phyloP scores from a whole-genome alignment of 2,888 invertebrate genomes.

The Blastobasis lacticolella region DNA sequence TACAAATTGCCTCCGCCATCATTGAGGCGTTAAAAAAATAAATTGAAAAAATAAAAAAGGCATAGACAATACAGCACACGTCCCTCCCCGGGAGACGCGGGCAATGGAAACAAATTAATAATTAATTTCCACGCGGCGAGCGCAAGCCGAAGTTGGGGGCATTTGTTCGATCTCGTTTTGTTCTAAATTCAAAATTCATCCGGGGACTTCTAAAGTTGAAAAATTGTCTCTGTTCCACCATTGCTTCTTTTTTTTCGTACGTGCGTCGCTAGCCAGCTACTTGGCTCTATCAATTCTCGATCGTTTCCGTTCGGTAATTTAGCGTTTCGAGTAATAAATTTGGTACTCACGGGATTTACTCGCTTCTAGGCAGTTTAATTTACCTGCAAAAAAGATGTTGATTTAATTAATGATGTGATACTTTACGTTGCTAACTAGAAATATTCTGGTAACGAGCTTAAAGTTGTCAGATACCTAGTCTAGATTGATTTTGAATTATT shows the following conservation, averaged over 20 bases:
- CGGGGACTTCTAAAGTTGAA: constrained; percentile 50
- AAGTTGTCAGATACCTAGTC: constrained; percentile 1
- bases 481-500: too few species aligned
- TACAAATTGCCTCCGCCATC: constrained; percentile 50
- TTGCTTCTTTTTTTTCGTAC: constrained; percentile 23
- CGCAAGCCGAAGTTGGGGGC: constrained; percentile 46
- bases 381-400: constrained; percentile 34
- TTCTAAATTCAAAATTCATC: constrained; percentile 59
- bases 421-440: background rate
- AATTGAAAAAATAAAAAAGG: constrained; percentile 41
- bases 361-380: constrained; percentile 24
- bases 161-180: constrained; percentile 57
- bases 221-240: constrained; percentile 39
- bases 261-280: constrained; percentile 12
- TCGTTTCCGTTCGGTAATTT: constrained; percentile 1
- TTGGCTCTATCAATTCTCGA: constrained; percentile 5
- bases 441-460: too few species aligned
- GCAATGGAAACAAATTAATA: constrained; percentile 65
- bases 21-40: constrained; percentile 50
- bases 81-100: constrained; percentile 42
- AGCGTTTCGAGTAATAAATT: background rate
- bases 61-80: constrained; percentile 41
- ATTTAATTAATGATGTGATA: background rate
- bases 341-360: constrained; percentile 28
- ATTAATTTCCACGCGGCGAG: constrained; percentile 63